Evolutionary conservation across 2,113 vertebrate species (phyloP), one percentile per base, ranked within the genome.

Genomic region (Epinephelus moara): DNA sequence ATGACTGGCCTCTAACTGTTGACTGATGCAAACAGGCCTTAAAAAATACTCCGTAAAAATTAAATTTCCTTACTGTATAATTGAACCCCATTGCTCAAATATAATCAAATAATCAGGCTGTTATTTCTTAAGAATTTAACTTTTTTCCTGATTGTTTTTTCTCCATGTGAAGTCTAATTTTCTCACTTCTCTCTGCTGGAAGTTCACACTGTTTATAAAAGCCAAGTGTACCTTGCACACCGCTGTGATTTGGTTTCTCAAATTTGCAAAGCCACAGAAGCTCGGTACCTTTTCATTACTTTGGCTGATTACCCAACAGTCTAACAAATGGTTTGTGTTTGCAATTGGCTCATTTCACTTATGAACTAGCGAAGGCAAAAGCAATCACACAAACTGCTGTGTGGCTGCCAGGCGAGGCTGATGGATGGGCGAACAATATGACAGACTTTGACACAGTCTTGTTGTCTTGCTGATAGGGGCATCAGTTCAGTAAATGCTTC

Each of bases 261-360:
- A 61, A 81, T 79, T 81, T 56, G 25, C 70, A 40, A 56, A 87
- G 50, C 50, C 57, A 0, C 15, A 62, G 40, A 82, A 37, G 33
- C 68, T 60, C 27, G 1, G 59, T 21, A 67, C 62, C 77, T 85
- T 84, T 70, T 85, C 82, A 79, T 86, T 86, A 70, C 75, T 79
- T 75, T 52, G 70, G 79, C 83, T 88, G 73, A 88, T 89, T 86
- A 81, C 73, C 66, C 84, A 82, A 78, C 71, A 84, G 82, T 71
- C 85, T 52, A 55, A 86, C 80, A 84, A 86, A 85, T 69, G 78
- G 71, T 73, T 79, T 0, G 1, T 78, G 79, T 86, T 89, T 83
- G 78, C 47, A 6, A 69, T 73, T 53, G 87, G 78, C 85, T 89
- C 85, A 74, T 89, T 92, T 85, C 81, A 83, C 87, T 83, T 60